phyloP scores from a whole-genome alignment of 1,140 invertebrate species.

The Dreissena polymorpha region DNA sequence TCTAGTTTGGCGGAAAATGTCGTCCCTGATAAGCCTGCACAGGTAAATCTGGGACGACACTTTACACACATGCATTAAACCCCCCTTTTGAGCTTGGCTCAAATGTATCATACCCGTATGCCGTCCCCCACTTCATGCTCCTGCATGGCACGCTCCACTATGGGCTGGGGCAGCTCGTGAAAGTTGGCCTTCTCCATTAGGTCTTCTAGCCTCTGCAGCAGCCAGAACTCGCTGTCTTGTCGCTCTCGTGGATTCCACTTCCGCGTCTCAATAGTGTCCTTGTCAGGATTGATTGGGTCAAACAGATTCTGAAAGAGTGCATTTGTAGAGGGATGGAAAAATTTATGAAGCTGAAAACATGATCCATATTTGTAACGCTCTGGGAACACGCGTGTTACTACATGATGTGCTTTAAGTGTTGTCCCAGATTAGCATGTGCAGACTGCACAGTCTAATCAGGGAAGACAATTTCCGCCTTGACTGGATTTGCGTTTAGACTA shows the following conservation, averaged over 20 bases:
- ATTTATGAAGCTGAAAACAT: too few relatives aligned
- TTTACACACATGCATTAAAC: too few relatives aligned
- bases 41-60: too few relatives aligned
- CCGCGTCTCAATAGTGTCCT: conserved; percentile 75
- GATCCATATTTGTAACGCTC: background rate
- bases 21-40: too few relatives aligned
- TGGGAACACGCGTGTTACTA: background rate
- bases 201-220: conserved; percentile 74
- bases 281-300: conserved; percentile 79
- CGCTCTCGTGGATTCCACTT: conserved; percentile 68
- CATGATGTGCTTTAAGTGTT: too few relatives aligned
- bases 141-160: conserved; percentile 65
- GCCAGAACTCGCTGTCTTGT: conserved; percentile 78
- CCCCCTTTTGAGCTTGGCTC: too few relatives aligned
- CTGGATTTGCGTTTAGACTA: too few relatives aligned
- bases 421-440: too few relatives aligned
- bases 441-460: too few relatives aligned
- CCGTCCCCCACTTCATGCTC: conserved; percentile 71
- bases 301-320: conserved; percentile 71
- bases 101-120: conserved; percentile 64
- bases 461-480: too few relatives aligned
- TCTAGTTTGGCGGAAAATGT: too few relatives aligned
- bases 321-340: background rate
- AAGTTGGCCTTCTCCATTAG: conserved; percentile 78
- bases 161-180: conserved; percentile 69